These are phyloP conservation scores for Thunnus albacares DNA, from an alignment of 2,797 vertebrate species.

Conservation along the genomic window DNA sequence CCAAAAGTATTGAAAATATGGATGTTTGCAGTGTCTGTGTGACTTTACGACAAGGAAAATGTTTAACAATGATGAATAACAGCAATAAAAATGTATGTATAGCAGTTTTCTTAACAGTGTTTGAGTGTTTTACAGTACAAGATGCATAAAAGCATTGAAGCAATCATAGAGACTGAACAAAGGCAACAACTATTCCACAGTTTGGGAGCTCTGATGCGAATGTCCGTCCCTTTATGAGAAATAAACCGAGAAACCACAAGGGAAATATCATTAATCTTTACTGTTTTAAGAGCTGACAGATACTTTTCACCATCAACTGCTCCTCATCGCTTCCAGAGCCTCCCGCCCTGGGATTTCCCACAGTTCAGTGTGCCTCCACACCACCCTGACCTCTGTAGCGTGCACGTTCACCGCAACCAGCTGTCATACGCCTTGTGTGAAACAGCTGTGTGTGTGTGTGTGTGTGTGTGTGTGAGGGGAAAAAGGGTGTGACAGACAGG, in stretches of 20 bases:
- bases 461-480: slow-evolving; percentile 11
- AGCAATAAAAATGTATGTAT: neutral
- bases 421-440: slow-evolving; percentile 63
- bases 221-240: neutral
- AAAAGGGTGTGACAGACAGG: slow-evolving; percentile 65
- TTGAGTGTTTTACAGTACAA: neutral
- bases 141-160: neutral
- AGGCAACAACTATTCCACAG: rapidly evolving
- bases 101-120: neutral
- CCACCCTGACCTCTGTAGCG: slow-evolving; percentile 50
- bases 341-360: slow-evolving; percentile 71
- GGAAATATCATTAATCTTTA: slow-evolving; percentile 5
- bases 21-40: neutral
- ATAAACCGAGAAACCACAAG: slow-evolving; percentile 38
- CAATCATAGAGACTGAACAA: neutral
- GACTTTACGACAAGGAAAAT: neutral
- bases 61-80: neutral
- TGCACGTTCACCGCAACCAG: slow-evolving; percentile 58
- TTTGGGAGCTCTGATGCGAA: neutral
- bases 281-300: slow-evolving; percentile 29
- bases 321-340: slow-evolving; percentile 41
- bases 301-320: slow-evolving; percentile 1
- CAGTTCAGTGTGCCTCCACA: slow-evolving; percentile 33
- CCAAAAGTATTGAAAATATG: neutral
- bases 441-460: slow-evolving; percentile 63